Evolutionary conservation across 1,140 invertebrate genomes (phyloP).

Genomic region (Ganaspis sp.): DNA sequence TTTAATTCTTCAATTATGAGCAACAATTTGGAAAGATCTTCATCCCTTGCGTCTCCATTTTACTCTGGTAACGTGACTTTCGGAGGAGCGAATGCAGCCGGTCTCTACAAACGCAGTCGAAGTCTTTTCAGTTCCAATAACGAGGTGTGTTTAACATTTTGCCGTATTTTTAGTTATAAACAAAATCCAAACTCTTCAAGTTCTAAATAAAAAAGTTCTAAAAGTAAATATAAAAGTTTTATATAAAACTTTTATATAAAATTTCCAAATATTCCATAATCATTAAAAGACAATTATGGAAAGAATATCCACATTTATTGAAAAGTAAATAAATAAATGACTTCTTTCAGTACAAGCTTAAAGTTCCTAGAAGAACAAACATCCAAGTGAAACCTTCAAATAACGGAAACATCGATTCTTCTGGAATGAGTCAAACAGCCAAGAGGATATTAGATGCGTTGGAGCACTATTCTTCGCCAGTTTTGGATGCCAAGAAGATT

Average conservation of each 20-base stretch:
- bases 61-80: constrained; percentile 88
- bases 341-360: constrained; percentile 62
- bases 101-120: constrained; percentile 77
- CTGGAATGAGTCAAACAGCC: constrained; percentile 79
- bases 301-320: too few relatives aligned
- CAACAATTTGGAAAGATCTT: constrained; percentile 60
- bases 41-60: constrained; percentile 81
- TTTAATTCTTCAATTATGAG: constrained; percentile 79
- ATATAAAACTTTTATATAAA: too few relatives aligned
- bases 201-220: too few relatives aligned
- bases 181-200: too few relatives aligned
- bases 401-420: constrained; percentile 57
- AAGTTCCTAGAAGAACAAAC: constrained; percentile 67
- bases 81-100: constrained; percentile 83
- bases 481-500: constrained; percentile 84
- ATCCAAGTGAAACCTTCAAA: constrained; percentile 76
- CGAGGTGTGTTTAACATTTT: too few relatives aligned
- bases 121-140: constrained; percentile 65
- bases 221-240: too few relatives aligned
- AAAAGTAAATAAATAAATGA: too few relatives aligned
- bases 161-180: too few relatives aligned
- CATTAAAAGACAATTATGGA: too few relatives aligned
- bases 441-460: constrained; percentile 83
- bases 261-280: too few relatives aligned
- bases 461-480: constrained; percentile 84